Conservation (phyloP, 2,888 invertebrate genomes). For the Cheilosia impressa region DNA sequence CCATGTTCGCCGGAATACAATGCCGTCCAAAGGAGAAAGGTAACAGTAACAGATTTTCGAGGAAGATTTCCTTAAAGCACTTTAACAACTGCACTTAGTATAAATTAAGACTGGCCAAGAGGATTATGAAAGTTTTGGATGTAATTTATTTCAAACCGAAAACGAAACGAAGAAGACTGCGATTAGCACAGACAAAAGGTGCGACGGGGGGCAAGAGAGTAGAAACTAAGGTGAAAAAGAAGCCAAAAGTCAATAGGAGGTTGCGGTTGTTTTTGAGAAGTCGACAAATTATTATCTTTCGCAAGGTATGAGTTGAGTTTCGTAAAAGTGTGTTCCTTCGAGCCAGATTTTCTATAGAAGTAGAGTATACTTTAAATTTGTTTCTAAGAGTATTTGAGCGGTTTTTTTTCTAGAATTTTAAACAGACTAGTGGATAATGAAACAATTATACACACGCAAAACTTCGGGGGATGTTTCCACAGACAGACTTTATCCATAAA, state of each 20-base stretch:
- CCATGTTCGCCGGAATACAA: constrained; percentile 88
- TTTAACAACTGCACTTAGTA: constrained; percentile 76
- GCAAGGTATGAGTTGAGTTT: constrained; percentile 53
- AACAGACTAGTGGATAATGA: too few relatives aligned
- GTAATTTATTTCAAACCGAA: constrained; percentile 79
- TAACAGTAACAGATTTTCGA: constrained; percentile 73
- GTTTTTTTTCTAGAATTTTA: too few relatives aligned
- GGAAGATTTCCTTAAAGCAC: background rate
- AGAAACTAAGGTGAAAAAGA: constrained; percentile 15
- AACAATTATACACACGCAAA: too few relatives aligned
- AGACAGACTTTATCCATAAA: too few relatives aligned
- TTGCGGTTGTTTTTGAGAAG: constrained; percentile 50
- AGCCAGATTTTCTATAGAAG: background rate
- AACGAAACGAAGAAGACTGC: constrained; percentile 9
- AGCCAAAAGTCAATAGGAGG: constrained; percentile 41
- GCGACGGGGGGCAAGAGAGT: constrained; percentile 1
- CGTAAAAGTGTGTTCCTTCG: background rate
- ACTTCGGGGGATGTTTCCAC: too few relatives aligned
- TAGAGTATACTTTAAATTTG: background rate
- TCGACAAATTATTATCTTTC: constrained; percentile 43
- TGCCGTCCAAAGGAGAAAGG: constrained; percentile 81
- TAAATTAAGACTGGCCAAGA: constrained; percentile 79
- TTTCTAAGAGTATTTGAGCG: background rate
- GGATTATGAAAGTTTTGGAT: constrained; percentile 81
- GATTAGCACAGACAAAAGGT: background rate